Evolutionary conservation across 2,797 vertebrate genomes (phyloP).

Genomic region (Pangasius mekongensis): DNA sequence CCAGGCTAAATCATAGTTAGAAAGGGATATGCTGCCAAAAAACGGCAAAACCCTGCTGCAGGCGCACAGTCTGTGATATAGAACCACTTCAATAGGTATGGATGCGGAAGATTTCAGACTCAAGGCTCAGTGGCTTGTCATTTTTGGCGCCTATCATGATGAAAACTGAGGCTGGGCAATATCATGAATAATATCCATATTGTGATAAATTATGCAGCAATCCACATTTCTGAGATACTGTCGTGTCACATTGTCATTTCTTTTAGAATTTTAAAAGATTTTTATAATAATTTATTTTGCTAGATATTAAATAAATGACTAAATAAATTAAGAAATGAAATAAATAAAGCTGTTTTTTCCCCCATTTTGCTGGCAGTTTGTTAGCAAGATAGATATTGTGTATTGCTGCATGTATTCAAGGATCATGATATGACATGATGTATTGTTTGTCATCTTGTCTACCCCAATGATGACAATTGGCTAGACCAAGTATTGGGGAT

Average conservation of each 20-base stretch:
- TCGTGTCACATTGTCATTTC: background rate
- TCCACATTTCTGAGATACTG: background rate
- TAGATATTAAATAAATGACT: background rate
- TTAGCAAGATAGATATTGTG: too few relatives aligned
- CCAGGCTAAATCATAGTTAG: slow-evolving; percentile 47
- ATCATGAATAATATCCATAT: background rate
- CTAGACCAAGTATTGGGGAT: background rate
- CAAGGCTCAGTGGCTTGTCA: background rate
- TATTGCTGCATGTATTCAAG: too few relatives aligned
- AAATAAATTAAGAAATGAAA: background rate
- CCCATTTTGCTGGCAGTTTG: too few relatives aligned
- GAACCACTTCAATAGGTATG: background rate
- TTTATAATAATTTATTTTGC: too few relatives aligned
- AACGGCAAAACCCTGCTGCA: slow-evolving; percentile 10
- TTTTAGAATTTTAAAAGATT: too few relatives aligned
- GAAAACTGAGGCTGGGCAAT: background rate
- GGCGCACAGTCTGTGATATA: slow-evolving; percentile 12
- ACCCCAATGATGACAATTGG: too few relatives aligned
- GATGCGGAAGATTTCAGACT: background rate
- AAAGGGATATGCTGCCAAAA: slow-evolving; percentile 39
- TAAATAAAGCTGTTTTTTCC: background rate
- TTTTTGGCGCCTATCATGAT: background rate
- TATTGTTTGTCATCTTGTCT: too few relatives aligned
- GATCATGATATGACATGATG: too few relatives aligned
- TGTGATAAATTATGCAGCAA: background rate